Base-by-base conservation (phyloP, 2,797 vertebrate genomes). In the Pipistrellus kuhlii region DNA sequence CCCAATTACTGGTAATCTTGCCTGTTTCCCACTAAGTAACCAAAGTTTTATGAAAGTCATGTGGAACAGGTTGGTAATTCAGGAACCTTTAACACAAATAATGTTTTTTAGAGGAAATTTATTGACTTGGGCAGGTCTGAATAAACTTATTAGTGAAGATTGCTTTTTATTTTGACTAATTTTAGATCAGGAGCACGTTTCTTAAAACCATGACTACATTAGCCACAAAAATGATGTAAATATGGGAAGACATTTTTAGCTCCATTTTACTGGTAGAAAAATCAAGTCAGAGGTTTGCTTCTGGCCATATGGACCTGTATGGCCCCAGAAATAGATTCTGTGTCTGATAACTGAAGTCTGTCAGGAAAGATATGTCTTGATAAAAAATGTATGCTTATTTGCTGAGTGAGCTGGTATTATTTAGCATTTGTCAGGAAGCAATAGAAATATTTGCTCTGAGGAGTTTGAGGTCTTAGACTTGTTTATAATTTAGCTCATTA, bases 11-110 rank as follows among this genome's bases (percentile, higher is more conserved):
- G 53, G 86, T 53, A 76, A 90, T 12, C 13, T 53, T 96, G 95
- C 32, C 30, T 97, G 80, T 76, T 97, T 97, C 92, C 57, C 84
- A 85, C 75, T 90, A 85, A 83, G 93, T 81, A 97, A 96, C 48
- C 23, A 85, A 32, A 30, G 8, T 96, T 97, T 96, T 62, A 59
- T 73, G 97, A 71, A 90, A 38, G 75, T 96, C 83, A 96, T 62
- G 55, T 95, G 91, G 69, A 91, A 59, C 35, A 94, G 30, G 25
- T 78, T 96, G 82, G 68, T 93, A 96, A 46, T 90, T 96, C 93
- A 97, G 85, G 83, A 97, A 81, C 90, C 93, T 80, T 66, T 44
- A 0, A 21, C 21, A 32, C 25, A 75, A 32, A 75, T 17, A 71
- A 87, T 44, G 8, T 73, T 82, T 94, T 88, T 80, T 51, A 85